Percentiles rank a stretch among this genome's conserved stretches.
phyloP scores from a whole-genome alignment of 1,140 invertebrate genomes.

The Rhagoletis pomonella region DNA sequence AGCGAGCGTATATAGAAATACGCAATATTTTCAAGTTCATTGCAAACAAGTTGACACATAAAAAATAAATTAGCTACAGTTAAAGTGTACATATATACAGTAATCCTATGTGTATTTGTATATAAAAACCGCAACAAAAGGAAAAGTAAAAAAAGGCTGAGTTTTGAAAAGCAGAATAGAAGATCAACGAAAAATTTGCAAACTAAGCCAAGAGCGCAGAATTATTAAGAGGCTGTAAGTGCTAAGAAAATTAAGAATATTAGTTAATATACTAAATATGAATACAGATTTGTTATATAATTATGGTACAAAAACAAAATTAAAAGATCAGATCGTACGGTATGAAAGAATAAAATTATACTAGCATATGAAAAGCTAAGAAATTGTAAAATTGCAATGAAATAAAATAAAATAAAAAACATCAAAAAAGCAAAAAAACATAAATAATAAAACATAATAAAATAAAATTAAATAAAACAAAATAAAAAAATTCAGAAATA shows the following conservation, averaged over 20 bases:
- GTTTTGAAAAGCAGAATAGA: constrained; percentile 30
- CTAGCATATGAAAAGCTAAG: no score
- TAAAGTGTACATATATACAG: not conserved
- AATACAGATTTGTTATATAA: no score
- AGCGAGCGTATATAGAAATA: not conserved
- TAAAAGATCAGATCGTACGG: no score
- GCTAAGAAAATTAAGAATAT: not conserved
- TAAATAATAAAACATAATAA: not conserved
- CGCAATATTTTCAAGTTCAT: constrained; percentile 55
- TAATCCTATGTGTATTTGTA: not conserved
- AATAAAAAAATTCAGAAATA: not conserved
- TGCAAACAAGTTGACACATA: constrained; percentile 51
- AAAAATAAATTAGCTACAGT: constrained; percentile 18
- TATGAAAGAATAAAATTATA: no score
- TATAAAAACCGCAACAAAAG: not conserved
- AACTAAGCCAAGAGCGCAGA: constrained; percentile 45
- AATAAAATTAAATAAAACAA: not conserved
- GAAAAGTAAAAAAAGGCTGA: not conserved
- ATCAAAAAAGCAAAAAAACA: not conserved
- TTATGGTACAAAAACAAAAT: no score
- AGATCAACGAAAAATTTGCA: constrained; percentile 46
- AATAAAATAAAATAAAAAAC: not conserved
- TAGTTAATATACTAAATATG: not conserved
- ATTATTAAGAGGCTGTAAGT: constrained; percentile 20
- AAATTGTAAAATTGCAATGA: no score